Evolutionary conservation across 2,797 vertebrate genomes (phyloP).

Genomic region (Microhierax caerulescens): DNA sequence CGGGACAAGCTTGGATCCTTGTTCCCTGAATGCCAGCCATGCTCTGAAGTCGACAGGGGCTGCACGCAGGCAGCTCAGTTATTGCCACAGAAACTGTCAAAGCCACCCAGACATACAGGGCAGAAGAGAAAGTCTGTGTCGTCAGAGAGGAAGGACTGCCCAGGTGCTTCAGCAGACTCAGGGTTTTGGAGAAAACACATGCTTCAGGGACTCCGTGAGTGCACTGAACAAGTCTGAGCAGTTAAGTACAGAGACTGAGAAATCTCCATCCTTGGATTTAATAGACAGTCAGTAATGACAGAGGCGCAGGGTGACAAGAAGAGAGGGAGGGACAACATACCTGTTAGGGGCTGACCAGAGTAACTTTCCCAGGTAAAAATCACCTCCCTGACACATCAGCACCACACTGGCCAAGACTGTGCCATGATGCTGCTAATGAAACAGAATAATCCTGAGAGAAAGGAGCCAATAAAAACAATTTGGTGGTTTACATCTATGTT

Average conservation of each 20-base stretch:
- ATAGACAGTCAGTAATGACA: neutral
- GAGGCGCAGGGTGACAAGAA: neutral
- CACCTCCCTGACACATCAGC: neutral
- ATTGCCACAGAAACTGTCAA: neutral
- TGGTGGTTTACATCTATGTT: neutral
- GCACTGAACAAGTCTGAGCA: neutral
- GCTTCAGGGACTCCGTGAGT: fast-evolving
- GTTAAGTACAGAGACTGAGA: neutral
- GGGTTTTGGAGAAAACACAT: neutral
- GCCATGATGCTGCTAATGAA: neutral
- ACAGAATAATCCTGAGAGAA: neutral
- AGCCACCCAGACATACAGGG: neutral
- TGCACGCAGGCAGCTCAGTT: neutral
- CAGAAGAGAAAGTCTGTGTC: neutral
- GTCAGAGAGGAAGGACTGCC: neutral
- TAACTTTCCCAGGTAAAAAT: fast-evolving
- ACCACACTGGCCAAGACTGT: neutral
- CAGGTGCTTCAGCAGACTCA: neutral
- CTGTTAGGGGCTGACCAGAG: neutral
- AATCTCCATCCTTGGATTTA: neutral
- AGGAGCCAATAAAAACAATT: neutral
- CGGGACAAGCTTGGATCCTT: neutral
- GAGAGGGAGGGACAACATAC: neutral
- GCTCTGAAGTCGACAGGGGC: neutral
- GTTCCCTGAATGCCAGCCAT: neutral